Conservation (phyloP, 2,113 vertebrate species). For the Sclerurus mexicanus region DNA sequence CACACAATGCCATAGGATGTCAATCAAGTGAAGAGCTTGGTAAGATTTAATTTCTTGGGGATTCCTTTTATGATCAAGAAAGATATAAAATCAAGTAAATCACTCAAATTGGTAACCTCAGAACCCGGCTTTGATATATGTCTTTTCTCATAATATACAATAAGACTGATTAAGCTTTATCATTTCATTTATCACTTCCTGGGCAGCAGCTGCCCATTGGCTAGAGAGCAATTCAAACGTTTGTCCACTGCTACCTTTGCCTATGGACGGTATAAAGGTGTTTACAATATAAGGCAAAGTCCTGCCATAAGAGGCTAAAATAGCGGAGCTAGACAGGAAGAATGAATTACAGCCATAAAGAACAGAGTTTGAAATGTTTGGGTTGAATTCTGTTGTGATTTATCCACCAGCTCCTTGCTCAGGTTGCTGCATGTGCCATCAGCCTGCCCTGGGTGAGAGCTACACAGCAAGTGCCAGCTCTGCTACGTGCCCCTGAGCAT, state of each 20-base stretch:
- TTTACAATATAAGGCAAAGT: background rate
- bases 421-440: background rate
- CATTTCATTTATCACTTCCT: background rate
- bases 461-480: background rate
- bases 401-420: background rate
- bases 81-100: background rate
- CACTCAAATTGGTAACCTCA: background rate
- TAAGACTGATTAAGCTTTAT: background rate
- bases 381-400: background rate
- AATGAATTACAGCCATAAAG: background rate
- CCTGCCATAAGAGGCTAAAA: background rate
- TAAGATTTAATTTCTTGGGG: background rate
- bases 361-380: background rate
- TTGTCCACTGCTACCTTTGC: background rate
- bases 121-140: background rate
- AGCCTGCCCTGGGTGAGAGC: background rate
- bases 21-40: background rate
- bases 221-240: background rate
- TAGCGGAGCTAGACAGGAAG: background rate
- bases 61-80: background rate
- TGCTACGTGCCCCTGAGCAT: background rate
- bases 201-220: background rate
- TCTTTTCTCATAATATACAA: background rate
- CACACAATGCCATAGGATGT: background rate
- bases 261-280: background rate